Conservation (phyloP, 1,140 invertebrate species). For the Drosophila sechellia region DNA sequence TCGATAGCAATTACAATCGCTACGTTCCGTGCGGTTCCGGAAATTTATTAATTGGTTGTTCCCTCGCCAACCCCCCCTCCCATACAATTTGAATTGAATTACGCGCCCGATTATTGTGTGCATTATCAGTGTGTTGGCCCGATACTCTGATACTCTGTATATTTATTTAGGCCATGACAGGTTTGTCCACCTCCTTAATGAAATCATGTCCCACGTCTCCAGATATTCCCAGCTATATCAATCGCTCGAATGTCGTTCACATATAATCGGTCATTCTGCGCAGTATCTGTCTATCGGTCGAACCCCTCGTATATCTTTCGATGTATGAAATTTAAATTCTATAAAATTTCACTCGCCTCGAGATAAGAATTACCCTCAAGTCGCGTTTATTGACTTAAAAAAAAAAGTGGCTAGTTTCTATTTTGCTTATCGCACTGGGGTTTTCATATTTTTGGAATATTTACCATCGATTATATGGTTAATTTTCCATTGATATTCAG, state of each 20-base stretch:
- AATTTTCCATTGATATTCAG: background rate
- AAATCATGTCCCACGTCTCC: constrained; percentile 10
- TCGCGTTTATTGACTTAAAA: constrained; percentile 14
- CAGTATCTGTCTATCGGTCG: background rate
- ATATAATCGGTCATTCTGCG: constrained; percentile 32
- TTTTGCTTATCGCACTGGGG: constrained; percentile 23
- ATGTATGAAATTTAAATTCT: constrained; percentile 35
- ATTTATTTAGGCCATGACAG: constrained; percentile 52
- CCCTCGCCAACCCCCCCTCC: constrained; percentile 1
- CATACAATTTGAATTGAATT: constrained; percentile 51
- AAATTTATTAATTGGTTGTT: constrained; percentile 52
- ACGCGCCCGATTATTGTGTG: constrained; percentile 50
- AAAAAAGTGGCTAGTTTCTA: constrained; percentile 15
- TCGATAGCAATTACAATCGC: constrained; percentile 50
- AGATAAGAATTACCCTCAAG: constrained; percentile 24
- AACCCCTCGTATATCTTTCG: background rate
- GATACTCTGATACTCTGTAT: background rate
- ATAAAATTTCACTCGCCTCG: background rate
- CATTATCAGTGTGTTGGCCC: constrained; percentile 30
- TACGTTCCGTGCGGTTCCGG: constrained; percentile 27
- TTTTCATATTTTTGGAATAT: constrained; percentile 3
- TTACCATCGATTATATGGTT: constrained; percentile 1
- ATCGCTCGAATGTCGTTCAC: constrained; percentile 13
- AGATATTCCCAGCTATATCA: constrained; percentile 8
- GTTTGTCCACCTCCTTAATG: constrained; percentile 31